Base-by-base conservation (phyloP, 2,797 vertebrate genomes). In the Takifugu ocellatus region DNA sequence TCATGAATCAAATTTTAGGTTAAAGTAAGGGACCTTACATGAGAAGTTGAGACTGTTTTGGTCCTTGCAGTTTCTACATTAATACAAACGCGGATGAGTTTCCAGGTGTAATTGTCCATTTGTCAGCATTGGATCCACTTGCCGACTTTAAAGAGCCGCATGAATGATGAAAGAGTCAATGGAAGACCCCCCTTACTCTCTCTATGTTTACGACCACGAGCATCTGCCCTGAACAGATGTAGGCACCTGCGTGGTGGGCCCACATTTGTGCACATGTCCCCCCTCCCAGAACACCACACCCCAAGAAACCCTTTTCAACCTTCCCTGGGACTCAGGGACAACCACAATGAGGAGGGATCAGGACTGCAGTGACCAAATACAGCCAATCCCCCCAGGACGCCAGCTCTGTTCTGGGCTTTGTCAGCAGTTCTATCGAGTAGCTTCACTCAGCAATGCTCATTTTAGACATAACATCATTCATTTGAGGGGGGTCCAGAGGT, bases 191-290 rank as follows among this genome's bases (percentile, higher is more conserved):
- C 49, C 27, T 66, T 76, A 62, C 66, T 59, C 68, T 74, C 72
- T 81, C 73, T 76, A 69, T 81, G 74, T 79, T 65, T 59, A 47
- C 69, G 36, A 61, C 59, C 72, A 68, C 54, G 91, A 95, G 94
- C 94, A 96, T 97, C 96, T 97, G 95, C 93, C 93, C 74, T 85
- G 87, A 88, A 97, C 96, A 98, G 95, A 98, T 97, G 96, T 93
- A 94, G 91, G 92, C 95, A 97, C 95, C 95, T 96, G 95, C 92
- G 87, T 92, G 89, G 92, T 92, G 93, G 91, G 89, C 90, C 90
- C 83, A 90, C 94, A 94, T 94, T 94, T 94, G 94, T 58, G 65
- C 78, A 72, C 79, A 72, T 61, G 57, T 43, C 71, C 66, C 75
- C 68, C 21, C 21, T 21, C 63, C 29, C 70, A 58, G 52, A 29